Base-by-base conservation (phyloP, 2,888 invertebrate genomes). In the Malacosoma neustria region DNA sequence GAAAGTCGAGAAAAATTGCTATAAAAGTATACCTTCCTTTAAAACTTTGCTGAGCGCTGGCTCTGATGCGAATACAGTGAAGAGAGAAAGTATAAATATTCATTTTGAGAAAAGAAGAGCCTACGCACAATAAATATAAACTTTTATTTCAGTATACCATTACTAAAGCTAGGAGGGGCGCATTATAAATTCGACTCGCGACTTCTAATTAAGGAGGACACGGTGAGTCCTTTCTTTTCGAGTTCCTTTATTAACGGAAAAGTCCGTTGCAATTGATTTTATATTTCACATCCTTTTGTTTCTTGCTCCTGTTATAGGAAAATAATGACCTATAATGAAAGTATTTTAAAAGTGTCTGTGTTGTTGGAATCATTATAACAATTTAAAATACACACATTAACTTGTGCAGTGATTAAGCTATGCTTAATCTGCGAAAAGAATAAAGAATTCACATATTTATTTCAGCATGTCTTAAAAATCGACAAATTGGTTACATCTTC, bases 61-160 rank as follows among this genome's bases (percentile, higher is more conserved):
- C 70, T 71, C 72, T 66, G 71, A 77, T 73, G 73, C 75, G 68
- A 75, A 75, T 70, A 73, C 67, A 66, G 67, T 61, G 62, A 61
- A 71, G 62, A 65, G 64, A 61, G 58, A 69, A 65, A 65, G 65
- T 75, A 84, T 84, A 81, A 84, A 82, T 81, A 82, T 81, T 82
- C 76, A 84, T 82, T 72, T 56, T 49, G 51, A 56, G 64, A 61
- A 63, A 61, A 65, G 66, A 64, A 62, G 54, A 46, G 35, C 60
- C 67, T 65, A 79, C 76, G 77, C 76, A 77, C 77, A 69, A 73
- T 76, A 81, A 82, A 80, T 79, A 82, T 72, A 80, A 82, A 82
- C 79, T 84, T 82, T 81, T 81, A 79, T 81, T 81, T 72, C 69
- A 71, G 69, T 69, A 62, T 61, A 55, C 76, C 72, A 72, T 77